Base-by-base conservation (phyloP, 2,113 vertebrate species). In the Labrus mixtus region DNA sequence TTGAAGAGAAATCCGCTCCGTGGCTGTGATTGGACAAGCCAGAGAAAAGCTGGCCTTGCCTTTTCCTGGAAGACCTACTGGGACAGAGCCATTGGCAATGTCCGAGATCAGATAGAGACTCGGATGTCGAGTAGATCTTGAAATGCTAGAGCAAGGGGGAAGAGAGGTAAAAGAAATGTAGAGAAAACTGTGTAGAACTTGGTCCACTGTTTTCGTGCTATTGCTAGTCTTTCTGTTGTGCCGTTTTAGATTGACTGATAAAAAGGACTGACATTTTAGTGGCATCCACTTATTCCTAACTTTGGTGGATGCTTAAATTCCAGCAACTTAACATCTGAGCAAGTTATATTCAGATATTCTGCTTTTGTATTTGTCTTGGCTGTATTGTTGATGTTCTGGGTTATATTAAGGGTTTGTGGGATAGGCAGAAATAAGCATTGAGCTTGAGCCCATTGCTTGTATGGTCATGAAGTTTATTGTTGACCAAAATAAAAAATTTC, bases 1-100 rank as follows among this genome's bases (percentile, higher is more conserved):
- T 89, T 90, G 73, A 90, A 92, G 81, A 59, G 50, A 78, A 51
- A 63, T 63, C 69, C 48, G 67, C 59, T 65, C 65, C 37, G 29
- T 67, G 75, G 58, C 57, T 51, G 54, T 63, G 83, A 91, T 91
- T 88, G 74, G 79, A 78, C 15, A 17, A 75, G 53, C 51, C 43
- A 54, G 45, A 22, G 55, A 60, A 69, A 80, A 78, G 68, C 83
- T 66, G 71, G 76, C 76, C 78, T 45, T 63, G 80, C 78, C 78
- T 80, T 85, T 76, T 87, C 84, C 86, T 77, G 55, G 81, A 76
- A 82, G 77, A 81, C 63, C 85, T 33, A 68, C 62, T 76, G 79
- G 83, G 76, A 78, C 69, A 39, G 7, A 78, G 63, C 82, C 71
- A 76, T 57, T 82, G 82, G 55, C 83, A 54, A 54, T 70, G 48